Percentiles rank a stretch among this genome's conserved stretches.
phyloP scores from a whole-genome alignment of 2,888 invertebrate species.

The Incurvaria masculella region DNA sequence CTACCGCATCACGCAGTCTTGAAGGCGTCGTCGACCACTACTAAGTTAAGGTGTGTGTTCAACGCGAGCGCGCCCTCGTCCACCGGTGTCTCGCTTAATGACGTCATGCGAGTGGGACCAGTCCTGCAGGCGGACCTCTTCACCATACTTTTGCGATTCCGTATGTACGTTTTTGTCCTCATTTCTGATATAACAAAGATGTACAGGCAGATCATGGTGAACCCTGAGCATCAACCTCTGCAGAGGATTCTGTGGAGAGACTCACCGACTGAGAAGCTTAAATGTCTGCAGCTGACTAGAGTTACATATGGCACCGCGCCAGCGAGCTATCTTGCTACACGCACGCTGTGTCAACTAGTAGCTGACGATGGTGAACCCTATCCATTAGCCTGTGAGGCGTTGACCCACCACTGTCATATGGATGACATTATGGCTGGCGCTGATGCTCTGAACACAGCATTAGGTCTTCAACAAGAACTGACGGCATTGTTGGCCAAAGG shows the following conservation, averaged over 20 bases:
- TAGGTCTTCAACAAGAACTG: background rate
- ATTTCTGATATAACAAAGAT: conserved; percentile 5
- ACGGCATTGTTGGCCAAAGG: conserved; percentile 1
- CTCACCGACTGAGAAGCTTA: conserved; percentile 4
- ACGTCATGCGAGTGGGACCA: conserved; percentile 3
- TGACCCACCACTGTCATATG: too few species aligned
- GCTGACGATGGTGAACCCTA: too few species aligned
- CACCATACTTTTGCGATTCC: background rate
- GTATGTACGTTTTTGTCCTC: background rate
- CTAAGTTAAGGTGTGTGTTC: conserved; percentile 7
- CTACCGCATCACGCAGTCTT: conserved; percentile 10
- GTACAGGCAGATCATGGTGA: conserved; percentile 5
- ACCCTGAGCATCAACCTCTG: background rate
- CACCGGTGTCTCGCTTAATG: conserved; percentile 6
- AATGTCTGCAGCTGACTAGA: conserved; percentile 11
- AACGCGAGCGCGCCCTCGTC: conserved; percentile 7
- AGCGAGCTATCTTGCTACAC: conserved; percentile 16
- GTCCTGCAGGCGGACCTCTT: conserved; percentile 5
- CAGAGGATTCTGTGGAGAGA: conserved; percentile 6
- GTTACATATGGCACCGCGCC: conserved; percentile 17
- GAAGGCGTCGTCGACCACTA: conserved; percentile 4
- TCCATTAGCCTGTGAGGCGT: too few species aligned
- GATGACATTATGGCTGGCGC: too few species aligned
- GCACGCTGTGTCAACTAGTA: conserved; percentile 14
- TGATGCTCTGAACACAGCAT: too few species aligned